These are phyloP conservation scores for Gambusia affinis DNA, from an alignment of 2,113 vertebrate species.

Conservation along the genomic window DNA sequence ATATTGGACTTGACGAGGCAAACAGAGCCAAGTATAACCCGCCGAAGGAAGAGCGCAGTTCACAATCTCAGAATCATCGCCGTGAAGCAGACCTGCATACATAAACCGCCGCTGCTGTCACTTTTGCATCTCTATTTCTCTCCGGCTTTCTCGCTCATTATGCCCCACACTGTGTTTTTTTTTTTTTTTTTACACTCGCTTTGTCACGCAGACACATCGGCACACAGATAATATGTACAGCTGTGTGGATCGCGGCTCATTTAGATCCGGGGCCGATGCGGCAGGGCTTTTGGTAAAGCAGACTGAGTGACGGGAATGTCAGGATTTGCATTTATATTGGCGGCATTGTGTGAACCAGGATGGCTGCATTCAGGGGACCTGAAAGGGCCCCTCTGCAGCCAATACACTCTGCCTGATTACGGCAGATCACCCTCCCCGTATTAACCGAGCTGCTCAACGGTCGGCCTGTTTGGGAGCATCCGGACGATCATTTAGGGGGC, in stretches of 20 bases:
- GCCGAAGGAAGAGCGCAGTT: constrained; percentile 10
- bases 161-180: neutral
- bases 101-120: constrained; percentile 24
- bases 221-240: constrained; percentile 60
- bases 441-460: constrained; percentile 63
- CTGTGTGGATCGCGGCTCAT: constrained; percentile 58
- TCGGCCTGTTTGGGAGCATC: constrained; percentile 36
- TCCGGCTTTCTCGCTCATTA: constrained; percentile 36
- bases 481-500: neutral
- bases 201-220: constrained; percentile 17
- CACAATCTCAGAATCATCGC: constrained; percentile 46
- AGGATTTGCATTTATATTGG: constrained; percentile 84
- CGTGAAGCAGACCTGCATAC: constrained; percentile 27
- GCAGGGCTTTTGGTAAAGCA: constrained; percentile 42
- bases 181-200: constrained; percentile 3
- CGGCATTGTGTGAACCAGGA: constrained; percentile 68
- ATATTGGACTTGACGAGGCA: constrained; percentile 43
- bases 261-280: constrained; percentile 59
- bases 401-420: constrained; percentile 61
- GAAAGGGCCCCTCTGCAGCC: constrained; percentile 49
- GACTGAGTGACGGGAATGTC: constrained; percentile 76
- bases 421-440: constrained; percentile 54
- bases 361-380: constrained; percentile 58
- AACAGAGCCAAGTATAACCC: constrained; percentile 15
- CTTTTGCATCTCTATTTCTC: neutral